These are phyloP conservation scores for Caenorhabditis zanzibari DNA, from an alignment of 2,888 invertebrate species.

Conservation along the genomic window DNA sequence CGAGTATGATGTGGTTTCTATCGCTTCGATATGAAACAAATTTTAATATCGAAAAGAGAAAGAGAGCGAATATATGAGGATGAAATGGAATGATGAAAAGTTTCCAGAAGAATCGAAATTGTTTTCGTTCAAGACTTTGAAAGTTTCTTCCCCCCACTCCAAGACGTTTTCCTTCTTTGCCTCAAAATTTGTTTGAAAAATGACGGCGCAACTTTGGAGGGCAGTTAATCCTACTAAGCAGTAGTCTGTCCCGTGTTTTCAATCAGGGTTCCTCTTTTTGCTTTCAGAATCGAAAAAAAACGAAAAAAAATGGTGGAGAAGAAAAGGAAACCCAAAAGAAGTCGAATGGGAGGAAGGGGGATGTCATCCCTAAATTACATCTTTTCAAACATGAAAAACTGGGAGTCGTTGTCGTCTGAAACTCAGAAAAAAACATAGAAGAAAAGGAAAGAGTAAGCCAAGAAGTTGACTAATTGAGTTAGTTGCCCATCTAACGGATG, in stretches of 20 bases:
- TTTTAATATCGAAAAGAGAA: conserved; percentile 39
- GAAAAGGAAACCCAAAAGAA: conserved; percentile 38
- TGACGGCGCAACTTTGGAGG: conserved; percentile 51
- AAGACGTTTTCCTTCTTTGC: conserved; percentile 14
- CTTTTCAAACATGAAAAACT: conserved; percentile 61
- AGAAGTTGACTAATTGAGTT: conserved; percentile 62
- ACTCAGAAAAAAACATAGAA: conserved; percentile 37
- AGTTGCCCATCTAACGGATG: conserved; percentile 47
- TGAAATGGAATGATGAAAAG: conserved; percentile 1
- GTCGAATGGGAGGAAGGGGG: conserved; percentile 25
- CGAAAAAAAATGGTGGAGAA: not conserved
- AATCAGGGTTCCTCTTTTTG: conserved; percentile 44
- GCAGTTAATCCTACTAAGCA: conserved; percentile 61
- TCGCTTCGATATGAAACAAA: conserved; percentile 27
- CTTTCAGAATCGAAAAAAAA: conserved; percentile 19
- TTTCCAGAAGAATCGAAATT: conserved; percentile 38
- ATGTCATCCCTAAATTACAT: conserved; percentile 62
- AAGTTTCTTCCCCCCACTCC: conserved; percentile 20
- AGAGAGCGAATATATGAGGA: conserved; percentile 21
- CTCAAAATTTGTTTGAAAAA: conserved; percentile 50
- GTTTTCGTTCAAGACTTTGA: conserved; percentile 32
- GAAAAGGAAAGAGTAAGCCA: conserved; percentile 12
- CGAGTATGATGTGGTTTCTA: conserved; percentile 56
- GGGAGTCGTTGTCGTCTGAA: conserved; percentile 47
- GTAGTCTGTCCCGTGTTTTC: conserved; percentile 53